Evolutionary conservation across 2,888 invertebrate species (phyloP).

Genomic region (Agrotis segetum): DNA sequence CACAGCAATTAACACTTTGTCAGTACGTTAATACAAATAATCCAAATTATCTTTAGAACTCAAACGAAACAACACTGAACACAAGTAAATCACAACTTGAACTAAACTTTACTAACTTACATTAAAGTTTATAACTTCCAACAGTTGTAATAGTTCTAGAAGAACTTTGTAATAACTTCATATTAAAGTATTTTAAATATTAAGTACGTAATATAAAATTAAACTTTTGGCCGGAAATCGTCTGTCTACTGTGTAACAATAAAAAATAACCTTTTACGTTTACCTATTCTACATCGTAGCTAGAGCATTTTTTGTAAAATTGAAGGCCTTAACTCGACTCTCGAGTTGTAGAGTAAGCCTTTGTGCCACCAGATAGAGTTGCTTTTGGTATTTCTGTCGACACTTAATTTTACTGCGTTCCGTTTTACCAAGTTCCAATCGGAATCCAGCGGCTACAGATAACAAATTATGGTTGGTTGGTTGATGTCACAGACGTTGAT

Average conservation of each 20-base stretch:
- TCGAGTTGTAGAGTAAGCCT: slow-evolving; percentile 64
- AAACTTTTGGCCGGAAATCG: slow-evolving; percentile 61
- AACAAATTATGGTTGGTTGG: neutral
- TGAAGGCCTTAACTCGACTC: slow-evolving; percentile 73
- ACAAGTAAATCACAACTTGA: slow-evolving; percentile 64
- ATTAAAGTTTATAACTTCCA: slow-evolving; percentile 30
- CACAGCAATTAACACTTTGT: slow-evolving; percentile 43
- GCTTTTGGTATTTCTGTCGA: slow-evolving; percentile 60
- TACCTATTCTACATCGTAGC: slow-evolving; percentile 74
- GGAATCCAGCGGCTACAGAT: slow-evolving; percentile 24
- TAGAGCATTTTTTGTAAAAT: slow-evolving; percentile 75
- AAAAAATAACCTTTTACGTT: slow-evolving; percentile 81
- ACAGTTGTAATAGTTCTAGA: slow-evolving; percentile 30
- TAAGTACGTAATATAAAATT: slow-evolving; percentile 14
- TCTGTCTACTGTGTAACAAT: slow-evolving; percentile 66
- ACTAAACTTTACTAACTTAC: slow-evolving; percentile 60
- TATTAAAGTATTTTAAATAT: slow-evolving; percentile 11
- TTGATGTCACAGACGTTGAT: no score
- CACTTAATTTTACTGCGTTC: slow-evolving; percentile 50
- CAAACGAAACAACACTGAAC: slow-evolving; percentile 49
- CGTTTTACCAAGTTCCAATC: slow-evolving; percentile 50
- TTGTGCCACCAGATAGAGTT: slow-evolving; percentile 69
- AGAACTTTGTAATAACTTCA: slow-evolving; percentile 27
- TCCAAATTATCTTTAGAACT: slow-evolving; percentile 35
- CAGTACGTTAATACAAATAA: slow-evolving; percentile 5